Conservation (phyloP, 2,113 vertebrate genomes). For the Chionodraco myersi region DNA sequence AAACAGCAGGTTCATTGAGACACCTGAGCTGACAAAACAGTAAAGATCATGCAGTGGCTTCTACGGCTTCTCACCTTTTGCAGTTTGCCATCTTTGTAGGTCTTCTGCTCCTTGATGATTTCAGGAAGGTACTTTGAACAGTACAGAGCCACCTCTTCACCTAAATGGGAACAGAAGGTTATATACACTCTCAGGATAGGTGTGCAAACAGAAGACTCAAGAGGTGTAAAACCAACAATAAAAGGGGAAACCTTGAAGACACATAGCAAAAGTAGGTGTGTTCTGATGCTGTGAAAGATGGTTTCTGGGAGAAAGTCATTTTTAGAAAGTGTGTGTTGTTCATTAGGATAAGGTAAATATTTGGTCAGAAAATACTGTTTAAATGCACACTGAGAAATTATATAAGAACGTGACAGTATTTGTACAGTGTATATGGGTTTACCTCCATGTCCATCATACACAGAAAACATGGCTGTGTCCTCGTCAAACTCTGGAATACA, state of each 20-base stretch:
- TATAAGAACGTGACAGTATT: not conserved
- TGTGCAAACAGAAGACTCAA: not conserved
- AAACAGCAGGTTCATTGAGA: not conserved
- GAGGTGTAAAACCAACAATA: slow-evolving; percentile 8
- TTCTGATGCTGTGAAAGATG: not conserved
- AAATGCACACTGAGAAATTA: not conserved
- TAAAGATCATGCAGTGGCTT: not conserved
- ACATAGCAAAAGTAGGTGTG: not conserved
- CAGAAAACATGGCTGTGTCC: slow-evolving; percentile 97
- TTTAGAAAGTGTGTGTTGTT: too few species aligned
- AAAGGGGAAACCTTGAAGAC: not conserved
- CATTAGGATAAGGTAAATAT: not conserved
- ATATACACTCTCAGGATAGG: slow-evolving; percentile 11
- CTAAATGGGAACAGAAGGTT: slow-evolving; percentile 76
- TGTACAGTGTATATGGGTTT: slow-evolving; percentile 44
- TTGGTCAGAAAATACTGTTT: not conserved
- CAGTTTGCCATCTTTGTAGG: slow-evolving; percentile 96
- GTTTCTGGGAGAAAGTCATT: not conserved
- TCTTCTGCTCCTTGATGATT: slow-evolving; percentile 96
- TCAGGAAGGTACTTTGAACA: slow-evolving; percentile 99
- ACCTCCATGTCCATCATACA: slow-evolving; percentile 99
- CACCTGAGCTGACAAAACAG: not conserved
- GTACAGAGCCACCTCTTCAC: slow-evolving; percentile 97
- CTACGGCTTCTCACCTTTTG: slow-evolving; percentile 88
- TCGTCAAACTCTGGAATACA: slow-evolving; percentile 95